A percentile compares a stretch with the other conserved stretches of the same genome.
These are phyloP conservation scores for Blastobasis adustella DNA, from an alignment of 2,888 invertebrate genomes.

Conservation along the genomic window DNA sequence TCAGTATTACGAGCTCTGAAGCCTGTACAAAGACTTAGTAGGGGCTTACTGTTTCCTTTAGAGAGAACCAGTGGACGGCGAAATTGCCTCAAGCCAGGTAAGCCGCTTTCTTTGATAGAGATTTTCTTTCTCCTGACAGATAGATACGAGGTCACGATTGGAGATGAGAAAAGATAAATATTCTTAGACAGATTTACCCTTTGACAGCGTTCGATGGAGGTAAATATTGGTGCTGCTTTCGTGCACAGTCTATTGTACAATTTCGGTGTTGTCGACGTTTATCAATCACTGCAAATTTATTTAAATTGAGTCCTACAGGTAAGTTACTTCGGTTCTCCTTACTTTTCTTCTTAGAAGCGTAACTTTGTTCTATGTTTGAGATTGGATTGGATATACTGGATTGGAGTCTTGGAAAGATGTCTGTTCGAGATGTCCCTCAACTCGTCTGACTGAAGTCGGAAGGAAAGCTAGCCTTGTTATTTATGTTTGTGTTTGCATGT, in stretches of 20 bases:
- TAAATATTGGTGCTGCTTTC: slow-evolving; percentile 3
- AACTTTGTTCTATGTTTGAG: not conserved
- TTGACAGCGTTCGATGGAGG: not conserved
- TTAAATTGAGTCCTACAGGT: too few relatives aligned
- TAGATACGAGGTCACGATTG: slow-evolving; percentile 8
- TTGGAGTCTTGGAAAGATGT: too few relatives aligned
- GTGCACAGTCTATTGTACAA: not conserved
- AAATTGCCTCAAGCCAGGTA: slow-evolving; percentile 68
- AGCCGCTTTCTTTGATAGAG: slow-evolving; percentile 65
- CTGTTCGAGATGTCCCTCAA: too few relatives aligned
- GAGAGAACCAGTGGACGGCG: slow-evolving; percentile 61
- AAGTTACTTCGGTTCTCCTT: too few relatives aligned
- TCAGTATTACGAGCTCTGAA: slow-evolving; percentile 2
- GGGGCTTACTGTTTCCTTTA: slow-evolving; percentile 53
- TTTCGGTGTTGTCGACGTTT: not conserved
- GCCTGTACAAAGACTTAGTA: slow-evolving; percentile 48
- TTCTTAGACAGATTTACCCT: slow-evolving; percentile 1
- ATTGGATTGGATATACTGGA: not conserved
- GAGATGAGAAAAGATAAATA: not conserved
- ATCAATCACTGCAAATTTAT: not conserved
- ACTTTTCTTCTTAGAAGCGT: too few relatives aligned
- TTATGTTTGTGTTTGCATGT: too few relatives aligned
- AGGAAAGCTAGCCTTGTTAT: too few relatives aligned
- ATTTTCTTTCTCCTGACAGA: slow-evolving; percentile 24
- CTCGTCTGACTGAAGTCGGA: too few relatives aligned